Conservation (phyloP, 2,797 vertebrate species). For the Choloepus didactylus region DNA sequence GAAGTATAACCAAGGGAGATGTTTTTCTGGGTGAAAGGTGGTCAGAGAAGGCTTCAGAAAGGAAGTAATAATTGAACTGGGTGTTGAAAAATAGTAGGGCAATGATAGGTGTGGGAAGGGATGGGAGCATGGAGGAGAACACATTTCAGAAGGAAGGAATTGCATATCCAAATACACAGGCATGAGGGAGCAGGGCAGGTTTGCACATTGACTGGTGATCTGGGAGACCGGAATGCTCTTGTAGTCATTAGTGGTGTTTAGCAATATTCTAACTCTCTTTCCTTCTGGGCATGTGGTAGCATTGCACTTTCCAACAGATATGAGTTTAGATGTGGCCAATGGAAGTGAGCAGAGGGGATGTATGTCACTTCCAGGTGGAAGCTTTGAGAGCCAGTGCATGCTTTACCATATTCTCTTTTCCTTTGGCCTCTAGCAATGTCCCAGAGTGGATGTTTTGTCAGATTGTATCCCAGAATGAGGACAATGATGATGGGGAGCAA, state of each 20-base stretch:
- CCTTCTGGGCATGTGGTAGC: background rate
- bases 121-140: background rate
- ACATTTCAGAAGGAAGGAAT: background rate
- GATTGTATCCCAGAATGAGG: background rate
- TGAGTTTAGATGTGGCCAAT: background rate
- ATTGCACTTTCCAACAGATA: background rate
- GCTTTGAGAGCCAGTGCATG: background rate
- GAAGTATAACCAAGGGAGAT: background rate
- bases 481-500: background rate
- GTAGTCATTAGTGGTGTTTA: background rate
- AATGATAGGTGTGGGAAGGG: background rate
- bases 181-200: background rate
- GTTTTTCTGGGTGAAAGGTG: background rate
- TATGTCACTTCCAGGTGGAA: background rate
- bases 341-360: background rate
- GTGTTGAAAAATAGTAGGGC: background rate
- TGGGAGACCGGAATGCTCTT: background rate
- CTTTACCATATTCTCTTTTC: background rate
- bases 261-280: background rate
- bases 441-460: background rate
- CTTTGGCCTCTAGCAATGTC: background rate
- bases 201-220: background rate
- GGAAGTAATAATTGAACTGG: background rate
- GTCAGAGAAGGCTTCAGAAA: background rate
- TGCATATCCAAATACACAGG: background rate